These are phyloP conservation scores for Gracilinanus agilis DNA, from an alignment of 2,113 vertebrate species.

Conservation along the genomic window DNA sequence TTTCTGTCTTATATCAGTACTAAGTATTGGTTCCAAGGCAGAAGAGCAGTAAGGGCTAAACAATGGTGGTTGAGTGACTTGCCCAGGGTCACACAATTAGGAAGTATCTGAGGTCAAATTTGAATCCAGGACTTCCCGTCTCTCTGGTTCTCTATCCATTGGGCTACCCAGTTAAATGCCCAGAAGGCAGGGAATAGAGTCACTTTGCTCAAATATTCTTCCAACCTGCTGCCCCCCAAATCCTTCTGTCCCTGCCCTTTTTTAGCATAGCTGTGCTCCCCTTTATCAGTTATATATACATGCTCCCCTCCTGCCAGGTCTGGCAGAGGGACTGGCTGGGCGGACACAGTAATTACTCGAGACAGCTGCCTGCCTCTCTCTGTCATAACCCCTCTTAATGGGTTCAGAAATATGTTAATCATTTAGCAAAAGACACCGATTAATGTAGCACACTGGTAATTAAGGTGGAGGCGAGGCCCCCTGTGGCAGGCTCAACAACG, in stretches of 20 bases:
- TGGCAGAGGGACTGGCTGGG: constrained; percentile 20
- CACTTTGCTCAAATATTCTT: background rate
- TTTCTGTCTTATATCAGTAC: too few relatives aligned
- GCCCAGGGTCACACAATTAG: too few relatives aligned
- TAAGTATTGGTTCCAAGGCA: too few relatives aligned
- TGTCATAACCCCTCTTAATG: constrained; percentile 66
- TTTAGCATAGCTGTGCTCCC: background rate
- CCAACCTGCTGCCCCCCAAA: background rate
- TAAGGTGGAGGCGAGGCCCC: background rate
- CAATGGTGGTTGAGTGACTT: too few relatives aligned
- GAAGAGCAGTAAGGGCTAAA: too few relatives aligned
- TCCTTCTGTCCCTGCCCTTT: background rate
- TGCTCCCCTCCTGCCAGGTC: fast-evolving
- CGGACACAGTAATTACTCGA: constrained; percentile 62
- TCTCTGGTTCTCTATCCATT: too few relatives aligned
- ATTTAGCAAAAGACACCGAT: constrained; percentile 68
- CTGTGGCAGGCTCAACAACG: background rate
- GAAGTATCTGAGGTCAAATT: too few relatives aligned
- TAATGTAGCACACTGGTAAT: constrained; percentile 56
- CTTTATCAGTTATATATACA: background rate
- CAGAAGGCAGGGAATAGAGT: background rate
- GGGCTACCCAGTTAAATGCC: background rate
- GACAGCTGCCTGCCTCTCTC: constrained; percentile 71
- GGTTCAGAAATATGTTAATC: constrained; percentile 74
- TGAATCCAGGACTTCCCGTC: too few relatives aligned